These are phyloP conservation scores for Lycorma delicatula DNA, from an alignment of 1,140 invertebrate genomes.

Conservation along the genomic window DNA sequence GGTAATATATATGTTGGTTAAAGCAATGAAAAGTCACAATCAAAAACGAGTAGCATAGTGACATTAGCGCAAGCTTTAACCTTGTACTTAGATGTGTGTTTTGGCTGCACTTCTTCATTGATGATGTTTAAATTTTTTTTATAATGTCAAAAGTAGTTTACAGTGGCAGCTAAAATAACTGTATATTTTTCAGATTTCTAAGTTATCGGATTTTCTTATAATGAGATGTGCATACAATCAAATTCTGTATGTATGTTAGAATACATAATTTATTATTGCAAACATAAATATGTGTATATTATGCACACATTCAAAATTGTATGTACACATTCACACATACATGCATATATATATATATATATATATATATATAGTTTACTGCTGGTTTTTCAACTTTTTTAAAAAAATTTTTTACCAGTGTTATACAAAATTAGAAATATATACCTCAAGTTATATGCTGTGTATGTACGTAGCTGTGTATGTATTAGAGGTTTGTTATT, in stretches of 20 bases:
- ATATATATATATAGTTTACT: background rate
- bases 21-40: background rate
- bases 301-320: background rate
- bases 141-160: background rate
- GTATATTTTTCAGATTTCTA: background rate
- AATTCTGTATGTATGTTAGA: conserved; percentile 3
- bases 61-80: too few species aligned
- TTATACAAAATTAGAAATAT: background rate
- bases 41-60: too few species aligned
- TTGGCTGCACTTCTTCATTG: too few species aligned
- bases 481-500: too few species aligned
- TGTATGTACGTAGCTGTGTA: too few species aligned
- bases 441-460: too few species aligned
- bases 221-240: background rate
- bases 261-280: background rate
- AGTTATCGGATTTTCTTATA: background rate
- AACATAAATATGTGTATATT: background rate
- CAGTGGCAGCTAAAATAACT: background rate
- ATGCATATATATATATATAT: background rate
- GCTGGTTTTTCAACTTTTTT: background rate
- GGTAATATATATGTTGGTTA: background rate
- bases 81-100: too few species aligned
- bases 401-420: background rate
- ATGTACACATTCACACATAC: background rate
- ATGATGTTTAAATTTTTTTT: background rate